phyloP scores from a whole-genome alignment of 2,113 vertebrate species.

The Notothenia coriiceps region DNA sequence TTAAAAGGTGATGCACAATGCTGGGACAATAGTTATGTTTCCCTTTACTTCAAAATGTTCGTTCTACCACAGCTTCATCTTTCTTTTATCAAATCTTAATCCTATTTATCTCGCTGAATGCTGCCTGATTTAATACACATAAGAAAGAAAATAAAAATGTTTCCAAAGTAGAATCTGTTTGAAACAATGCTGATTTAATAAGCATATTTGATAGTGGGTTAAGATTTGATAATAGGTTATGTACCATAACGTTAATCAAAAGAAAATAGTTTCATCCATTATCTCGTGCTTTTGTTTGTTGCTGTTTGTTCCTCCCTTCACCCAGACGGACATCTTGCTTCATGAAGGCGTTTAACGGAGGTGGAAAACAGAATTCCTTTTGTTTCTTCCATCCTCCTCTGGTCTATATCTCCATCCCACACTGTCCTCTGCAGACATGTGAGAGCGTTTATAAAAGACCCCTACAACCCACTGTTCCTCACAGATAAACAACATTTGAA shows the following conservation, averaged over 20 bases:
- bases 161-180: too few species aligned
- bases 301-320: slow-evolving; percentile 7
- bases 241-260: background rate
- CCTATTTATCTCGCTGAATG: too few species aligned
- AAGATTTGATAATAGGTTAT: background rate
- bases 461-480: background rate
- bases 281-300: background rate
- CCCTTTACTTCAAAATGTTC: too few species aligned
- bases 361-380: background rate
- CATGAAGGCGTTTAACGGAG: background rate
- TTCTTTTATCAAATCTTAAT: too few species aligned
- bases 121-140: too few species aligned
- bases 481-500: slow-evolving; percentile 11
- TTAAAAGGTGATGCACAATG: too few species aligned
- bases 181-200: background rate
- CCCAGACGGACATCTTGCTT: background rate
- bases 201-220: background rate
- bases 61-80: too few species aligned
- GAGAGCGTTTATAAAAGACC: slow-evolving; percentile 5
- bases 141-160: too few species aligned
- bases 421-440: slow-evolving; percentile 13
- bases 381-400: background rate
- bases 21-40: too few species aligned
- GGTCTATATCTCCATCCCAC: background rate
- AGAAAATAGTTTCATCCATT: background rate